Conservation (phyloP, 1,140 invertebrate genomes). For the Aleiodes sp. region DNA sequence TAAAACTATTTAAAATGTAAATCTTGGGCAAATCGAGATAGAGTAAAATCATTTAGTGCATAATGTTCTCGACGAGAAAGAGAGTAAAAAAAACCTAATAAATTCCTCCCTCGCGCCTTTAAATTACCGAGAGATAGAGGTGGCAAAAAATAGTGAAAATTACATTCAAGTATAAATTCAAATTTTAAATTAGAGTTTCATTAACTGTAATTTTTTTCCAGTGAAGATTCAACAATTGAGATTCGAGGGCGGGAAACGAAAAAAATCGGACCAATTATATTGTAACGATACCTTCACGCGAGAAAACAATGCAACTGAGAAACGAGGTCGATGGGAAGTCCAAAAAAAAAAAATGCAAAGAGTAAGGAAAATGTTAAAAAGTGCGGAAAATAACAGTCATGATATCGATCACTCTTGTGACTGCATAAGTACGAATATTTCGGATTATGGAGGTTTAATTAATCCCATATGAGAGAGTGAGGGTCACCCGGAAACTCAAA, state of each 20-base stretch:
- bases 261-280: conserved; percentile 19
- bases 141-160: too few species aligned
- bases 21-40: too few species aligned
- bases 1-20: too few species aligned
- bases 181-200: too few species aligned
- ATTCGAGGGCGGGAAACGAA: too few species aligned
- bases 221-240: conserved; percentile 6
- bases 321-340: conserved; percentile 30
- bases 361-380: neutral
- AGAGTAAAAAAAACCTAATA: too few species aligned
- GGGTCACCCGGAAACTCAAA: conserved; percentile 39
- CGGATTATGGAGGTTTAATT: conserved; percentile 41
- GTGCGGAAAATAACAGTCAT: conserved; percentile 15
- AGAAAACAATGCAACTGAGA: conserved; percentile 21
- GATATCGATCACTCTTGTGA: conserved; percentile 27
- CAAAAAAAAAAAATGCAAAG: neutral
- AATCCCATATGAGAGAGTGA: conserved; percentile 33
- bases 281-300: conserved; percentile 20
- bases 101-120: too few species aligned
- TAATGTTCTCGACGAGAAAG: too few species aligned
- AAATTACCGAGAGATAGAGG: too few species aligned
- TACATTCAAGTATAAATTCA: too few species aligned
- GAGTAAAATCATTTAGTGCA: too few species aligned
- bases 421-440: conserved; percentile 31
- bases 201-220: too few species aligned